Conservation (phyloP, 2,888 invertebrate species). For the Micoletzkya japonica region DNA sequence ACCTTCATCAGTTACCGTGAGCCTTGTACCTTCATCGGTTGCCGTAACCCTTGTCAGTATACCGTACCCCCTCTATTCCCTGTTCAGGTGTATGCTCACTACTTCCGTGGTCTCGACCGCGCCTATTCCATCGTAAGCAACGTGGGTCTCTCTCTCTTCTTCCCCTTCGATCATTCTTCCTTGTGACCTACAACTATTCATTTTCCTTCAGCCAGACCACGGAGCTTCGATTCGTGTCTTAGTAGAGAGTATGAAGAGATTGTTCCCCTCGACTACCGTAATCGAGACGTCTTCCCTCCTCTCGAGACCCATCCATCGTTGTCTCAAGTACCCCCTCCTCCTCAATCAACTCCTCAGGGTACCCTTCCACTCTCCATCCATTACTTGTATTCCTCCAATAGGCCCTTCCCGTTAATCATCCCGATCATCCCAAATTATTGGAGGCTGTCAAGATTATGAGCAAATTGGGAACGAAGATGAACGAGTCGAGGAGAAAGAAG, state of each 20-base stretch:
- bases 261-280: background rate
- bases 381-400: background rate
- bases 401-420: conserved; percentile 50
- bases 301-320: conserved; percentile 24
- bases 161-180: too few species aligned
- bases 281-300: conserved; percentile 10
- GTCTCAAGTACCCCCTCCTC: conserved; percentile 59
- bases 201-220: background rate
- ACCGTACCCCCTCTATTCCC: background rate
- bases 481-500: conserved; percentile 57
- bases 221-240: background rate
- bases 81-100: conserved; percentile 6
- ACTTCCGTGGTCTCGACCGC: background rate
- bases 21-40: too few species aligned
- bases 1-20: too few species aligned
- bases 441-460: conserved; percentile 58
- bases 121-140: conserved; percentile 1
- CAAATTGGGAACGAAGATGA: conserved; percentile 58
- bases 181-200: too few species aligned
- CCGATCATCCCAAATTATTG: conserved; percentile 57
- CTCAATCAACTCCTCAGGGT: conserved; percentile 54
- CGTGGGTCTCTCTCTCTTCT: too few species aligned
- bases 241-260: background rate
- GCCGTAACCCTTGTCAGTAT: too few species aligned
- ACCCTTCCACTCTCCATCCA: background rate